phyloP scores from a whole-genome alignment of 1,140 invertebrate species.

The Adoxophyes honmai region DNA sequence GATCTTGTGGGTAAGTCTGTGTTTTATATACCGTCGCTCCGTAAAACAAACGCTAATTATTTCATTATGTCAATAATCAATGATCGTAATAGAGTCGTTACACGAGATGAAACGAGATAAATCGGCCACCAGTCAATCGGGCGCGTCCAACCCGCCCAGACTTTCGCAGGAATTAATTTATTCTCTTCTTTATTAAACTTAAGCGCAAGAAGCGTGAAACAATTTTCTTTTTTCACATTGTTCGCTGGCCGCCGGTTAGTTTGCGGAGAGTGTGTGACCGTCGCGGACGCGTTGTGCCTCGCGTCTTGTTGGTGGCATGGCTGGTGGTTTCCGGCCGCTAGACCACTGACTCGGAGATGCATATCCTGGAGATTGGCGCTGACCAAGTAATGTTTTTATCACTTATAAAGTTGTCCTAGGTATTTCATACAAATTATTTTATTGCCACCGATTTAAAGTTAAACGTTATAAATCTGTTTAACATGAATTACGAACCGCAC shows the following conservation, averaged over 20 bases:
- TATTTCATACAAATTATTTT: too few relatives aligned
- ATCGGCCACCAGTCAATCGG: conserved; percentile 51
- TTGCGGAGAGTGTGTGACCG: conserved; percentile 44
- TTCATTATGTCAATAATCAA: conserved; percentile 26
- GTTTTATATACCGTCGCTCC: conserved; percentile 8
- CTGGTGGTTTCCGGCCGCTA: conserved; percentile 42
- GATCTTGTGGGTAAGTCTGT: too few relatives aligned
- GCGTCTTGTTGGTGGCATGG: conserved; percentile 9
- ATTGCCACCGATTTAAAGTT: too few relatives aligned
- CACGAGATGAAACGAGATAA: conserved; percentile 60
- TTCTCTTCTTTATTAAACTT: conserved; percentile 67
- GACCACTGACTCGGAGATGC: conserved; percentile 50
- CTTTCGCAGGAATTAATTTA: conserved; percentile 69
- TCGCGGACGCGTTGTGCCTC: conserved; percentile 11
- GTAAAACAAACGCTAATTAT: conserved; percentile 21
- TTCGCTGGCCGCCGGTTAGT: conserved; percentile 39
- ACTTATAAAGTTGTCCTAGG: too few relatives aligned
- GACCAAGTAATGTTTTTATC: conserved; percentile 55
- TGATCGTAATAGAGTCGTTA: conserved; percentile 44
- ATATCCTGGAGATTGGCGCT: conserved; percentile 66
- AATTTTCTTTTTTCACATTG: conserved; percentile 64
- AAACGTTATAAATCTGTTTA: too few relatives aligned
- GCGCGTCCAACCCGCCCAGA: conserved; percentile 42
- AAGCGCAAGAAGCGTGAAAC: conserved; percentile 69
- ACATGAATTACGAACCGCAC: too few relatives aligned